A percentile compares a stretch with the other conserved stretches of the same genome.
These are phyloP conservation scores for Dryobota labecula DNA, from an alignment of 2,888 invertebrate genomes.

Conservation along the genomic window DNA sequence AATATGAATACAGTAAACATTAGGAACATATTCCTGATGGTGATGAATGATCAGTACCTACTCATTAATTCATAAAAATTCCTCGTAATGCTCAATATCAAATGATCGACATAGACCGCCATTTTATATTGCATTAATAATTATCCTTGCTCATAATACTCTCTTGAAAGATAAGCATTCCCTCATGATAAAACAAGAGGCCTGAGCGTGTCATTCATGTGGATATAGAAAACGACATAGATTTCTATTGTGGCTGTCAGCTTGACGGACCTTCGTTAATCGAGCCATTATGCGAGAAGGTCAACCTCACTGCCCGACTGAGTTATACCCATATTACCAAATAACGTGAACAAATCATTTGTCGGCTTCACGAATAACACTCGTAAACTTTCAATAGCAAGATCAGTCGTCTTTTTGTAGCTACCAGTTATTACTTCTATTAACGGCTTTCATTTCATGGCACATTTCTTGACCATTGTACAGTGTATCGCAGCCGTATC, in stretches of 20 bases:
- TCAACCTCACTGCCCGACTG: conserved; percentile 70
- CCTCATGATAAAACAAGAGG: conserved; percentile 53
- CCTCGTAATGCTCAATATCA: background rate
- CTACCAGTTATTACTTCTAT: conserved; percentile 50
- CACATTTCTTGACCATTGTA: conserved; percentile 38
- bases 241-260: conserved; percentile 63
- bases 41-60: background rate
- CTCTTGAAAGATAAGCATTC: conserved; percentile 49
- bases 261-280: conserved; percentile 75
- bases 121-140: conserved; percentile 8
- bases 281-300: conserved; percentile 79
- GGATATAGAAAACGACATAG: conserved; percentile 50
- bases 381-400: conserved; percentile 52
- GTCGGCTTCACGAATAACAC: conserved; percentile 50
- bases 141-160: conserved; percentile 44
- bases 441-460: conserved; percentile 50
- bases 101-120: conserved; percentile 8
- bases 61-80: background rate
- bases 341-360: conserved; percentile 59
- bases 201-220: conserved; percentile 38
- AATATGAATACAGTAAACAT: background rate
- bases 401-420: conserved; percentile 42
- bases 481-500: conserved; percentile 22
- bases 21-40: background rate
- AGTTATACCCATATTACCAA: conserved; percentile 65